A percentile compares a stretch with the other conserved stretches of the same genome.
Evolutionary conservation across 2,113 vertebrate species (phyloP).

Genomic region (Protobothrops mucrosquamatus): DNA sequence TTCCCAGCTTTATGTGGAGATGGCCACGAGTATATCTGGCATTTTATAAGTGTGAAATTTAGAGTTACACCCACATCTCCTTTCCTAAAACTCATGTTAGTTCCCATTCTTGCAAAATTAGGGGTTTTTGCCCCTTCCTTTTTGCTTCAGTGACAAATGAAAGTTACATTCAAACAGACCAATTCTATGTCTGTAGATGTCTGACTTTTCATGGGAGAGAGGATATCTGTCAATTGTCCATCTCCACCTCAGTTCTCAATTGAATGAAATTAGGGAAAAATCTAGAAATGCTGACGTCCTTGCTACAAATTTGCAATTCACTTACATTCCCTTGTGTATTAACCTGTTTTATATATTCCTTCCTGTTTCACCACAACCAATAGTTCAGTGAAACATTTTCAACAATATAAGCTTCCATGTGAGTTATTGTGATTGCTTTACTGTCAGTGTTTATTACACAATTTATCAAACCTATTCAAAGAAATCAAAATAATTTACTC

Average conservation of each 20-base stretch:
- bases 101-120: neutral
- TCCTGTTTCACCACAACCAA: neutral
- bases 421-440: conserved; percentile 6
- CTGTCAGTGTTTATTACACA: conserved; percentile 11
- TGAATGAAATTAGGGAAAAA: neutral
- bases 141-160: neutral
- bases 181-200: neutral
- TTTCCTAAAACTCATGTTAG: neutral
- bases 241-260: neutral
- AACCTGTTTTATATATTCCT: conserved; percentile 8
- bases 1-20: neutral
- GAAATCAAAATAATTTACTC: conserved; percentile 20
- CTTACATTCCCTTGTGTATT: neutral
- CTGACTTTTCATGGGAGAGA: neutral
- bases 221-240: neutral
- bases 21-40: neutral
- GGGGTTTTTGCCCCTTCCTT: neutral
- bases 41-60: neutral
- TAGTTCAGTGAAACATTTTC: neutral
- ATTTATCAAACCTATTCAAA: neutral
- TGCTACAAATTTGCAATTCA: neutral
- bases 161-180: neutral
- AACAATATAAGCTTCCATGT: conserved; percentile 2
- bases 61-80: neutral
- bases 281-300: neutral